Conservation (phyloP, 2,888 invertebrate genomes). For the Amiota communis region DNA sequence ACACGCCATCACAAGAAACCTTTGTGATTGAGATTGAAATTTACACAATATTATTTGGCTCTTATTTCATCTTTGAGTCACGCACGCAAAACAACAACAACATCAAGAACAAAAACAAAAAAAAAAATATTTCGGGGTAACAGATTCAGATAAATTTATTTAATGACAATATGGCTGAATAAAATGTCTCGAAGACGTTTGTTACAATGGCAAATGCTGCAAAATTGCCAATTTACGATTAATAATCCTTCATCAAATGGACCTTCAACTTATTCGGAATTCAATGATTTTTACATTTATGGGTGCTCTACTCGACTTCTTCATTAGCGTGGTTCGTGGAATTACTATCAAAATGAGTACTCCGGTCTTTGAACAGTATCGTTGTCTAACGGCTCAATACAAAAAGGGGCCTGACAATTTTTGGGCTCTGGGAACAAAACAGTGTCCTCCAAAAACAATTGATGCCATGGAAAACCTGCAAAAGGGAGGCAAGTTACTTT, state of each 20-base stretch:
- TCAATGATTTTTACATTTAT: slow-evolving; percentile 47
- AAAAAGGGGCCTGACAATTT: slow-evolving; percentile 20
- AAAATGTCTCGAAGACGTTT: slow-evolving; percentile 11
- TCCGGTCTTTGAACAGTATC: slow-evolving; percentile 54
- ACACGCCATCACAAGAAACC: slow-evolving; percentile 14
- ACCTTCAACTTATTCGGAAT: slow-evolving; percentile 44
- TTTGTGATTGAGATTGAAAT: slow-evolving; percentile 34
- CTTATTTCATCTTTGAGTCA: slow-evolving; percentile 51
- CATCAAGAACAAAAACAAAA: slow-evolving; percentile 11
- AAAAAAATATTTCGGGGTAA: background rate
- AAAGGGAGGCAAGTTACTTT: slow-evolving; percentile 34
- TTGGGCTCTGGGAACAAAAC: slow-evolving; percentile 37
- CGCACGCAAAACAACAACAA: slow-evolving; percentile 25
- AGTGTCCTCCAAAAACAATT: slow-evolving; percentile 37
- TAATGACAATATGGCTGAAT: slow-evolving; percentile 49
- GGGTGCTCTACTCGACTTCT: slow-evolving; percentile 49
- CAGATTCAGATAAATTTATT: background rate
- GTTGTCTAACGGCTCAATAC: slow-evolving; percentile 38
- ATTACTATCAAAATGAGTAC: slow-evolving; percentile 56
- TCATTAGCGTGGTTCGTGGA: slow-evolving; percentile 49
- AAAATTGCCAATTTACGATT: slow-evolving; percentile 28
- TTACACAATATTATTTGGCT: slow-evolving; percentile 50
- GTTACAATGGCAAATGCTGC: background rate
- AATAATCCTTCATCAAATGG: slow-evolving; percentile 41
- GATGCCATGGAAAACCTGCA: slow-evolving; percentile 31